A percentile compares a stretch with the other conserved stretches of the same genome.
These are phyloP conservation scores for Oryzias curvinotus DNA, from an alignment of 2,113 vertebrate species.

Conservation along the genomic window DNA sequence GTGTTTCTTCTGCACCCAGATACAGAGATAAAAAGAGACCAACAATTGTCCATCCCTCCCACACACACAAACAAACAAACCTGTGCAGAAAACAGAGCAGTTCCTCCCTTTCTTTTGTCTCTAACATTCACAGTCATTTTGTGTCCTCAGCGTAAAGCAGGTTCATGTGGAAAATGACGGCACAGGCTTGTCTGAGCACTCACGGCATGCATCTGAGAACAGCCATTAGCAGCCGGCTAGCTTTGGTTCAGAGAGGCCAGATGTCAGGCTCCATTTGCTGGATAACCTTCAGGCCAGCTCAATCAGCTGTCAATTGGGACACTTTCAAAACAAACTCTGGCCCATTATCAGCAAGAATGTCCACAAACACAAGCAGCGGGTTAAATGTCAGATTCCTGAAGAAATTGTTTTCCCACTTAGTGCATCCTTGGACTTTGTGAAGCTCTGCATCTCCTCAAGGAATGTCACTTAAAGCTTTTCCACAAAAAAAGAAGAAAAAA, in stretches of 20 bases:
- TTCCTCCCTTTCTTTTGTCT: not conserved
- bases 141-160: constrained; percentile 1
- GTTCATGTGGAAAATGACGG: constrained; percentile 18
- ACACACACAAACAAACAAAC: not conserved
- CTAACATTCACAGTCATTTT: not conserved
- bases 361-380: constrained; percentile 48
- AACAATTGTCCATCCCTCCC: too few species aligned
- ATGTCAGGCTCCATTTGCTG: constrained; percentile 51
- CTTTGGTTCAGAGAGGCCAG: constrained; percentile 32
- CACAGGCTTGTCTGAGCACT: not conserved
- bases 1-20: too few species aligned
- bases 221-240: constrained; percentile 33
- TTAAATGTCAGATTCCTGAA: constrained; percentile 66
- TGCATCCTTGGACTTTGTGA: constrained; percentile 47
- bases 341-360: constrained; percentile 61
- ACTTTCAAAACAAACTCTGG: constrained; percentile 55
- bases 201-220: constrained; percentile 5
- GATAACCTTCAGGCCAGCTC: constrained; percentile 62
- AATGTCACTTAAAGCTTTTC: constrained; percentile 39
- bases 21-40: too few species aligned
- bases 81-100: not conserved
- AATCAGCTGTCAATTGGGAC: constrained; percentile 56
- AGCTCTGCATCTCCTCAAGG: constrained; percentile 37
- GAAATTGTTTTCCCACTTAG: constrained; percentile 59
- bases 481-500: constrained; percentile 8